These are phyloP conservation scores for Antheraea mylitta DNA, from an alignment of 1,140 invertebrate genomes.

Conservation along the genomic window DNA sequence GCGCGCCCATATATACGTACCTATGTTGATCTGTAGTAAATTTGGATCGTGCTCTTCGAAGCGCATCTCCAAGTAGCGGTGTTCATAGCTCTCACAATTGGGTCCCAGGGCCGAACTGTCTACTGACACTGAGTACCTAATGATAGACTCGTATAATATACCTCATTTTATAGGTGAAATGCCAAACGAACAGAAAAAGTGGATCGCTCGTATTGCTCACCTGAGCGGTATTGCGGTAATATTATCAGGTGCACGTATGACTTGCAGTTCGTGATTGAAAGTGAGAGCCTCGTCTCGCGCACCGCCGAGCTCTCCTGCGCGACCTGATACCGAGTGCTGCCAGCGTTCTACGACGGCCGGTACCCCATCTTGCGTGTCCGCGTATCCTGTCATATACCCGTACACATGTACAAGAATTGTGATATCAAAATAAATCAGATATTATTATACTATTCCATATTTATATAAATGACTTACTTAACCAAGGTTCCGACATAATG, in stretches of 20 bases:
- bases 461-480: too few relatives aligned
- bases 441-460: too few relatives aligned
- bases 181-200: neutral
- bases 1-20: slow-evolving; percentile 34
- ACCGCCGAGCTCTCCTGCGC: slow-evolving; percentile 38
- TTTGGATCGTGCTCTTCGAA: slow-evolving; percentile 21
- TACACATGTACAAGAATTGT: neutral
- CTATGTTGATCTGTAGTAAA: slow-evolving; percentile 40
- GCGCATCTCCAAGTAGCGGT: slow-evolving; percentile 41
- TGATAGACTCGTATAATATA: neutral
- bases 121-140: slow-evolving; percentile 51
- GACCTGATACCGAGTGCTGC: slow-evolving; percentile 27
- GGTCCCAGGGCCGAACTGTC: slow-evolving; percentile 58
- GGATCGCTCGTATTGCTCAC: slow-evolving; percentile 19
- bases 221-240: slow-evolving; percentile 33
- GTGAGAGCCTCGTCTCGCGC: slow-evolving; percentile 46
- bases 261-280: slow-evolving; percentile 46
- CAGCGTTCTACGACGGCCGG: slow-evolving; percentile 39
- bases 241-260: slow-evolving; percentile 32
- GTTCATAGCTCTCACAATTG: slow-evolving; percentile 50
- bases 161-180: neutral
- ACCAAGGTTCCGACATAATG: neutral
- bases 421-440: too few relatives aligned
- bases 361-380: slow-evolving; percentile 16
- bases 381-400: slow-evolving; percentile 32